These are phyloP conservation scores for Tipula unca DNA, from an alignment of 2,888 invertebrate genomes.

Conservation along the genomic window DNA sequence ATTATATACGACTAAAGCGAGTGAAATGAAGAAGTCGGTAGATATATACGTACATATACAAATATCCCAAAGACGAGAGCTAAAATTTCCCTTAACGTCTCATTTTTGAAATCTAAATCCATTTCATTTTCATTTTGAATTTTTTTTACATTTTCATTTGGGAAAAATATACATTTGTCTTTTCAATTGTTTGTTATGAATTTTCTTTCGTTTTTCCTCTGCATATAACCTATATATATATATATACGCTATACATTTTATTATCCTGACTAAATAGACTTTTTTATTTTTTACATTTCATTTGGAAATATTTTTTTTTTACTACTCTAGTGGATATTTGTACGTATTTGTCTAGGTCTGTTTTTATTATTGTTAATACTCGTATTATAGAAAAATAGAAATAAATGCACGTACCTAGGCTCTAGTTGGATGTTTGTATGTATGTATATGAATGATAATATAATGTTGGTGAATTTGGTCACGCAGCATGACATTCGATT, in stretches of 20 bases:
- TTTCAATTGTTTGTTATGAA: slow-evolving; percentile 4
- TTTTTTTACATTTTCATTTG: background rate
- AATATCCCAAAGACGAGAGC: background rate
- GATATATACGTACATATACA: background rate
- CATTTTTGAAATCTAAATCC: background rate
- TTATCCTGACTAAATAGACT: background rate
- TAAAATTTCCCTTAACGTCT: background rate
- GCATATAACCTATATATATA: too few species aligned
- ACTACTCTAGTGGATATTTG: background rate
- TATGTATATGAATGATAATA: background rate
- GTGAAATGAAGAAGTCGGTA: background rate
- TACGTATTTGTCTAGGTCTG: background rate
- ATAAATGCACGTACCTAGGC: background rate
- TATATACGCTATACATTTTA: background rate
- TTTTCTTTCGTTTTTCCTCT: background rate
- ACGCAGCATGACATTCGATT: background rate
- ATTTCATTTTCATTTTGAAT: background rate
- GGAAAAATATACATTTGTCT: background rate
- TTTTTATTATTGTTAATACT: too few species aligned
- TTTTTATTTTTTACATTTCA: background rate
- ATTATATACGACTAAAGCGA: background rate
- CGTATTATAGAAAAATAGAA: background rate
- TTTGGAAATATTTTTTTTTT: background rate
- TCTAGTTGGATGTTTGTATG: too few species aligned
- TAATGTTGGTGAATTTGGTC: background rate